Conservation (phyloP, 1,140 invertebrate species). For the Drosophila dunni region DNA sequence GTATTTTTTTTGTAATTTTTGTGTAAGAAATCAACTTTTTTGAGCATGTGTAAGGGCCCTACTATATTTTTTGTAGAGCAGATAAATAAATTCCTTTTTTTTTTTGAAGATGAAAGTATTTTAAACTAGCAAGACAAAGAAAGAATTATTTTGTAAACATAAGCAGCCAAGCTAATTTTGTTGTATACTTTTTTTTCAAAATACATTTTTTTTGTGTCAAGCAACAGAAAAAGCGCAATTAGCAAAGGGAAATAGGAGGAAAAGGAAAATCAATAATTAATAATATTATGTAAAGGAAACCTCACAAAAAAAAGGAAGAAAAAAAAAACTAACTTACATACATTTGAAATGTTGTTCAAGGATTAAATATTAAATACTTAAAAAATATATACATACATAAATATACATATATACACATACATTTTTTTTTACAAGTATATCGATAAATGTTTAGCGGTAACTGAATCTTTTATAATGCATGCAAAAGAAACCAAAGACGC, state of each 20-base stretch:
- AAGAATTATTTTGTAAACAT: conserved; percentile 61
- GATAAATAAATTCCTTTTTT: conserved; percentile 31
- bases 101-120: conserved; percentile 35
- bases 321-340: conserved; percentile 50
- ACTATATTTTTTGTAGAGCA: conserved; percentile 53
- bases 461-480: conserved; percentile 65
- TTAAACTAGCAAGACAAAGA: conserved; percentile 25
- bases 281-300: conserved; percentile 53
- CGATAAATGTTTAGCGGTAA: conserved; percentile 61
- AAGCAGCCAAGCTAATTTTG: conserved; percentile 81
- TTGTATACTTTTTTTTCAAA: conserved; percentile 51
- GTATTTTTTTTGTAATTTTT: conserved; percentile 52
- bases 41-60: conserved; percentile 56
- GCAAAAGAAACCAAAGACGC: conserved; percentile 58
- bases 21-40: conserved; percentile 45
- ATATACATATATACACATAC: conserved; percentile 20
- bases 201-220: conserved; percentile 30
- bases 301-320: conserved; percentile 43
- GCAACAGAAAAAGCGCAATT: conserved; percentile 52
- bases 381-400: conserved; percentile 43
- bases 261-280: conserved; percentile 14
- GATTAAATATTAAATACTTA: conserved; percentile 45
- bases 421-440: conserved; percentile 66
- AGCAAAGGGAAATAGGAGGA: conserved; percentile 12
- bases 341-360: conserved; percentile 78